Conservation (phyloP, 1,140 invertebrate species). For the Apis laboriosa region DNA sequence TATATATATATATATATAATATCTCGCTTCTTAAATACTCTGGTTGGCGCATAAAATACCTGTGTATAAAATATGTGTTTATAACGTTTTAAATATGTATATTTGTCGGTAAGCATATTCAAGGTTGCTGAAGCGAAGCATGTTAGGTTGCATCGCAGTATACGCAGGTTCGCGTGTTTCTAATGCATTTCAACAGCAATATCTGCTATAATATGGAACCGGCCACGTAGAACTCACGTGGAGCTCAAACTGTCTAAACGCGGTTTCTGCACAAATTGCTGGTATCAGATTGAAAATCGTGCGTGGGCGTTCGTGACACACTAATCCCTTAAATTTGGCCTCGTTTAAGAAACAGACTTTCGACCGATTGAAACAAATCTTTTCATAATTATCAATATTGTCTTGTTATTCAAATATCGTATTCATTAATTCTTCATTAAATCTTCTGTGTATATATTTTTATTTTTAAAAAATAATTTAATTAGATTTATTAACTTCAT, state of each 20-base stretch:
- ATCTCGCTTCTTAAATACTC: conserved; percentile 14
- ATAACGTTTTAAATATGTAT: not conserved
- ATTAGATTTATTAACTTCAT: not conserved
- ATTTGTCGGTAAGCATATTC: conserved; percentile 23
- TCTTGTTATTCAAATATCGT: conserved; percentile 3
- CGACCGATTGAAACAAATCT: conserved; percentile 14
- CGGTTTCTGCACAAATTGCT: conserved; percentile 11
- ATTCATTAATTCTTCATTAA: not conserved
- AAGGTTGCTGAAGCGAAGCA: conserved; percentile 55
- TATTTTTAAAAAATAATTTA: not conserved
- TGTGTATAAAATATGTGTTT: not conserved
- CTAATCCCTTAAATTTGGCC: conserved; percentile 41
- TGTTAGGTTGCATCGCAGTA: conserved; percentile 32
- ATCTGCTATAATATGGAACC: conserved; percentile 45
- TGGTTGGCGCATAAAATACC: not conserved
- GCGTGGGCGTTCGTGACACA: conserved; percentile 44
- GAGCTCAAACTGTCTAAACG: conserved; percentile 21
- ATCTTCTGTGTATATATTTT: not conserved
- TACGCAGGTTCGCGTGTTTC: conserved; percentile 47
- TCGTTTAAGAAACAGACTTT: conserved; percentile 33
- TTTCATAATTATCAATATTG: not conserved
- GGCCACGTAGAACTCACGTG: conserved; percentile 38
- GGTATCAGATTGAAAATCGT: conserved; percentile 31
- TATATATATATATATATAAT: not conserved
- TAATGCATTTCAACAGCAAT: conserved; percentile 40